Conservation (phyloP, 1,140 invertebrate species). For the Euwallacea similis region DNA sequence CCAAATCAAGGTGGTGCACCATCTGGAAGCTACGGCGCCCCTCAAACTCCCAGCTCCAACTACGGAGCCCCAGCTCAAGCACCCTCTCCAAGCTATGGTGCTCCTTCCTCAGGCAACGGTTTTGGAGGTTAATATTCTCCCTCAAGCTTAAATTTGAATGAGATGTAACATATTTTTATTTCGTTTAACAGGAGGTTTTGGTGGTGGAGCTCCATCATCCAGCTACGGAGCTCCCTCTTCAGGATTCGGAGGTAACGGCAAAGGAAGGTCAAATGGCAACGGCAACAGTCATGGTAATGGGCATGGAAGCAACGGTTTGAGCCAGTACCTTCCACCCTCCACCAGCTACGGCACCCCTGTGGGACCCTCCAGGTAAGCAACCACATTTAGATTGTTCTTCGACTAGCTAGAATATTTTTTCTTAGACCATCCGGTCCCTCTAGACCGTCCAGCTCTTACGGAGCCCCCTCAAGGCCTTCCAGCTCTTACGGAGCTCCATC, state of each 20-base stretch:
- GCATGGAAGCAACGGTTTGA: conserved; percentile 41
- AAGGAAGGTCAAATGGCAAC: conserved; percentile 12
- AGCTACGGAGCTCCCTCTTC: conserved; percentile 51
- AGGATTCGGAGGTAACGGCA: conserved; percentile 28
- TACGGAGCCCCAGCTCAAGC: conserved; percentile 47
- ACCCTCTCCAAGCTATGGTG: conserved; percentile 52
- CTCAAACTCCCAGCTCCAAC: conserved; percentile 37
- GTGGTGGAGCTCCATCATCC: conserved; percentile 45
- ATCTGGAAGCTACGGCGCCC: conserved; percentile 38
- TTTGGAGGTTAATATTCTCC: conserved; percentile 18
- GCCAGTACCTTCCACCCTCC: conserved; percentile 52
- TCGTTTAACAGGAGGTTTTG: conserved; percentile 35
- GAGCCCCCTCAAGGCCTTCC: conserved; percentile 52
- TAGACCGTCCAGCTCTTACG: conserved; percentile 45
- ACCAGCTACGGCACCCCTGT: conserved; percentile 45
- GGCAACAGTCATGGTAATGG: conserved; percentile 1
- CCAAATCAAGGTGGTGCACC: conserved; percentile 49
- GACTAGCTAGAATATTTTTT: conserved; percentile 17
- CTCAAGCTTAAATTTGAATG: too few relatives aligned
- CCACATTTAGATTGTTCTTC: conserved; percentile 48
- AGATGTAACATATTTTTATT: background rate
- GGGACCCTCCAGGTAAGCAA: conserved; percentile 38
- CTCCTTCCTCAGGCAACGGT: conserved; percentile 46
- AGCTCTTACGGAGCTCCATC: conserved; percentile 53
- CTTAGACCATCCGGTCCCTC: conserved; percentile 40